A percentile compares a stretch with the other conserved stretches of the same genome.
phyloP scores from a whole-genome alignment of 2,797 vertebrate genomes.

The Chaetophractus vellerosus region DNA sequence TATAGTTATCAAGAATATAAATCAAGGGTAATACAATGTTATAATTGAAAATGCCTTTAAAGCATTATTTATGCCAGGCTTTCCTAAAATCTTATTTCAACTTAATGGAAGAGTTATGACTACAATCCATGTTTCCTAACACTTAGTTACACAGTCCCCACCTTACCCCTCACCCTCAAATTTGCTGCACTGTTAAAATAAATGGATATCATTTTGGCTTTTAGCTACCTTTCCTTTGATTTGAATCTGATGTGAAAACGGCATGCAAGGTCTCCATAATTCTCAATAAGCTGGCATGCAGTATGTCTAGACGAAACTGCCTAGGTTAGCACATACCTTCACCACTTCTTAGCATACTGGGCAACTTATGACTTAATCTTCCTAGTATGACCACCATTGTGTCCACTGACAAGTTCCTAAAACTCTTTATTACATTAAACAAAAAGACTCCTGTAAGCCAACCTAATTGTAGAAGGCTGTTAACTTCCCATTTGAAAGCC shows the following conservation, averaged over 20 bases:
- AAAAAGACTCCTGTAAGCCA: neutral
- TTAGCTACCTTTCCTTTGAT: neutral
- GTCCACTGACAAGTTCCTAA: neutral
- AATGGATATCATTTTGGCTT: neutral
- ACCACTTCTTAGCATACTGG: neutral
- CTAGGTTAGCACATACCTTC: neutral
- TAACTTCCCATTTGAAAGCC: constrained; percentile 62
- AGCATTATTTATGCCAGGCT: neutral
- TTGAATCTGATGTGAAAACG: neutral
- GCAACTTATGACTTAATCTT: neutral
- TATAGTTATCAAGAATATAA: constrained; percentile 37
- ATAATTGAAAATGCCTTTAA: constrained; percentile 58
- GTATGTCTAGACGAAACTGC: constrained; percentile 1
- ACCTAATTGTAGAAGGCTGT: neutral
- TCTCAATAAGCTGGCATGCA: neutral
- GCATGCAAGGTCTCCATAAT: neutral
- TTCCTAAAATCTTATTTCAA: constrained; percentile 41
- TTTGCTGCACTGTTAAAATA: neutral
- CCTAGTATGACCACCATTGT: neutral
- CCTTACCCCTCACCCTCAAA: neutral
- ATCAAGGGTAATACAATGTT: constrained; percentile 47
- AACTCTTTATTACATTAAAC: constrained; percentile 32
- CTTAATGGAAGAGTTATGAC: constrained; percentile 7
- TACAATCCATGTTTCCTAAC: neutral
- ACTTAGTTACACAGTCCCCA: neutral